Evolutionary conservation across 2,888 invertebrate species (phyloP).

Genomic region (Creontiades dilutus): DNA sequence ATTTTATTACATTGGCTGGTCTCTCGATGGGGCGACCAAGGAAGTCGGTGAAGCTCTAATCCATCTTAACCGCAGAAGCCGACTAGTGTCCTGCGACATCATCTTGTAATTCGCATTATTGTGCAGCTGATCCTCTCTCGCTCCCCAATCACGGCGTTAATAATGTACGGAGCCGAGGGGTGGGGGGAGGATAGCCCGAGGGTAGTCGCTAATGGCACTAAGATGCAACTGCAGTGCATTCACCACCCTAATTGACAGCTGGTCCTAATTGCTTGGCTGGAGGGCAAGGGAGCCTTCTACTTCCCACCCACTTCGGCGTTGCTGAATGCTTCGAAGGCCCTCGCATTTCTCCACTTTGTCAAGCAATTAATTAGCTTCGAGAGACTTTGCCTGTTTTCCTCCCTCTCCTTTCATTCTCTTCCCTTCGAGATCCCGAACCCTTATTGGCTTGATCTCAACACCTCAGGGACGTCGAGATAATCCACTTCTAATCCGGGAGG

Average conservation of each 20-base stretch:
- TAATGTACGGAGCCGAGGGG: slow-evolving; percentile 4
- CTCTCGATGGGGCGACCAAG: background rate
- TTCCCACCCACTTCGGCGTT: slow-evolving; percentile 3
- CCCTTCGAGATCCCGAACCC: background rate
- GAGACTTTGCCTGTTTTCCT: slow-evolving; percentile 48
- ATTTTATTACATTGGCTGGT: background rate
- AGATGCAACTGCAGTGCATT: slow-evolving; percentile 54
- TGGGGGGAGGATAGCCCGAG: background rate
- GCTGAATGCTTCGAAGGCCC: slow-evolving; percentile 17
- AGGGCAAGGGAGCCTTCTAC: background rate
- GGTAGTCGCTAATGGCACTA: slow-evolving; percentile 47
- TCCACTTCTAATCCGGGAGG: background rate
- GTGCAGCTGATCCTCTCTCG: background rate
- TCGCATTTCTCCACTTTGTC: slow-evolving; percentile 42
- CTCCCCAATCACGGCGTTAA: slow-evolving; percentile 9
- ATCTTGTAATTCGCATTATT: slow-evolving; percentile 34
- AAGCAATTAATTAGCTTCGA: slow-evolving; percentile 47
- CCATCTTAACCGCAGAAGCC: background rate
- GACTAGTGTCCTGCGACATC: background rate
- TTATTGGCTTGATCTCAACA: slow-evolving; percentile 34
- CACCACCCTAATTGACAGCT: slow-evolving; percentile 49
- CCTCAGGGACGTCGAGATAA: background rate
- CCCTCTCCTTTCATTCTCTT: slow-evolving; percentile 19
- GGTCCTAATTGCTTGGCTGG: slow-evolving; percentile 41
- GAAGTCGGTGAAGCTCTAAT: background rate